Percentiles rank a stretch among this genome's conserved stretches.
Evolutionary conservation across 2,797 vertebrate genomes (phyloP).

Genomic region (Taeniopygia guttata): DNA sequence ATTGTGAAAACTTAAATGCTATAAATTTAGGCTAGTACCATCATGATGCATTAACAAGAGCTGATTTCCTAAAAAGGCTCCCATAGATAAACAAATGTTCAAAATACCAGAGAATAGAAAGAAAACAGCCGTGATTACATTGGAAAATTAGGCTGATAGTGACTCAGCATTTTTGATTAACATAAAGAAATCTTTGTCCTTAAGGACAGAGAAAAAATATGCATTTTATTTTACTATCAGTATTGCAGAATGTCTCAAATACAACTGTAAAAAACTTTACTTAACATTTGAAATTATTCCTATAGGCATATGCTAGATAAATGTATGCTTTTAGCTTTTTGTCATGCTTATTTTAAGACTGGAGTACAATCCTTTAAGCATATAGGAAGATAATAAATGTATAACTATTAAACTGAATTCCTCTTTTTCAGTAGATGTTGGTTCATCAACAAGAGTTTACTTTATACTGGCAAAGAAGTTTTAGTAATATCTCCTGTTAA

Average conservation of each 20-base stretch:
- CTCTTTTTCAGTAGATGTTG: neutral
- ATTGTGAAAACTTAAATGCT: neutral
- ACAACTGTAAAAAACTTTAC: neutral
- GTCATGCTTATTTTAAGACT: neutral
- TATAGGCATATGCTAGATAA: neutral
- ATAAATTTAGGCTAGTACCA: neutral
- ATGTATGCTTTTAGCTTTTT: neutral
- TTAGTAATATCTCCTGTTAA: neutral
- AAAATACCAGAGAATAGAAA: neutral
- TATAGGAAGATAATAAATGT: neutral
- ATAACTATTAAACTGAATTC: neutral
- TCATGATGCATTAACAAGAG: fast-evolving
- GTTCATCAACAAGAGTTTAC: neutral
- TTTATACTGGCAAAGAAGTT: neutral
- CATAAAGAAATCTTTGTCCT: neutral
- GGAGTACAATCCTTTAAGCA: neutral
- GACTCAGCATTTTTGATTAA: neutral
- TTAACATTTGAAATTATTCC: neutral
- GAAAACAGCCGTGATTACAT: neutral
- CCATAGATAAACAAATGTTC: neutral
- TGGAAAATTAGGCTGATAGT: neutral
- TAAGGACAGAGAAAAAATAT: neutral
- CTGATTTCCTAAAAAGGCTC: neutral
- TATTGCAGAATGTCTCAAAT: neutral
- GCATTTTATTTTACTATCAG: neutral